Base-by-base conservation (phyloP, 2,888 invertebrate genomes). In the Ceraclea dissimilis region DNA sequence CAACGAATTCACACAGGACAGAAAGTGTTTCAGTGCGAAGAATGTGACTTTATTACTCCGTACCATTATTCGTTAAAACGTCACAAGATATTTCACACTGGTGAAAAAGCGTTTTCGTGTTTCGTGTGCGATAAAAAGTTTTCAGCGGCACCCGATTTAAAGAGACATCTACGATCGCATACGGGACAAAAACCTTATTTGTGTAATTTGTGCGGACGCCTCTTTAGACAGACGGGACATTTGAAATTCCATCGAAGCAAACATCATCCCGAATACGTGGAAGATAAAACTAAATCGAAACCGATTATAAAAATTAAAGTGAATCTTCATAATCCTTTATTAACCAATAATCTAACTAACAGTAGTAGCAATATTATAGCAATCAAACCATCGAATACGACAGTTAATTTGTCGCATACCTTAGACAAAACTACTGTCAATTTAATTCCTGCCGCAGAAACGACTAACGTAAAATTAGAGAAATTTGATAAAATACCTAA, bases 161-260 rank as follows among this genome's bases (percentile, higher is more conserved):
- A 49, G 17, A 49, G 49, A 16, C 49, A 49, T 20, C 5, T 49
- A 13, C 17, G 49, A 13, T 17, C 49, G 8, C 49, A 49, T 49
- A 49, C 49, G 4, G 49, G 49, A 6, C 19, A 49, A 16, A 49
- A 49, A 17, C 49, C 49, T 4, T 49, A 49, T 20, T 10, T 17
- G 6, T 49, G 49, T 20, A 22, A 49, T n/a, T n/a, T 49, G 16
- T 49, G 49, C 26, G 22, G 49, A 26, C 4, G 49, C 2, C 49
- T 49, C 21, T 49, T 49, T 17, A 21, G 49, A 26, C 49, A 49
- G 16, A 49, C 49, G 21, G 49, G 49, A 21, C 49, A 49, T 26
- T 26, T 49, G 21, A 49, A 26, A 49, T 49, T 49, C 26, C 49
- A 49, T 20, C 11, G 11, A 2, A 13, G 8, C 13, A 49, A 26